Base-by-base conservation (phyloP, 2,888 invertebrate species). In the Drosophila cyrtoloma region DNA sequence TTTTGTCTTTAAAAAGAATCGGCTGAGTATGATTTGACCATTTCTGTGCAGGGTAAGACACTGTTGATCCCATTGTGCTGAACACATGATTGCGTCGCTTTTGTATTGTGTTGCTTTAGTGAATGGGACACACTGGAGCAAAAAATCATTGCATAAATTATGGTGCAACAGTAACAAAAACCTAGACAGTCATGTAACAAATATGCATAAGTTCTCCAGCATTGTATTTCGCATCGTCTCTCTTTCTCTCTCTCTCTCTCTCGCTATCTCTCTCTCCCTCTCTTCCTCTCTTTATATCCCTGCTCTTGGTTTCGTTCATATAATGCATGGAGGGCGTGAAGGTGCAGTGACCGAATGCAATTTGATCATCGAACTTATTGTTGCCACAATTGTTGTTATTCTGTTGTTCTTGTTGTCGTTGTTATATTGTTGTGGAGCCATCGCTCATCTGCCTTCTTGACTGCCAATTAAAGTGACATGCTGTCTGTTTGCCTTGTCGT, bases 71-170 rank as follows among this genome's bases (percentile, higher is more conserved):
- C 74, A 77, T 51, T 53, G 72, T 85, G 39, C 47, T 14, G 9
- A 26, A 22, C 30, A 7, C 53, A 59, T 67, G 73, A 70, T 67
- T 79, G 81, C 69, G 56, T 71, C 58, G 75, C 56, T 56, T 67
- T 62, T 56, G 70, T 51, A 68, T 71, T 79, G 68, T 83, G 74
- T 78, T 88, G 86, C 75, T 84, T 77, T 59, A 83, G 75, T 65
- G 68, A 68, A 66, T 28, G 58, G 56, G 78, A 69, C 59, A 66
- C 56, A 61, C 63, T 59, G 44, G 61, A 71, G 60, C 59, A 76
- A 83, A 85, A 82, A 88, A 84, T 72, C 81, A 77, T 81, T 85
- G 89, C 81, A 85, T 85, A 85, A 81, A 86, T 85, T 88, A 83
- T 35, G 57, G 33, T 16, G 57, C 55, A 66, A 30, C 55, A 47